Evolutionary conservation across 2,888 invertebrate genomes (phyloP), one percentile per base, ranked within the genome.

Genomic region (Drosophila quasianomalipes): DNA sequence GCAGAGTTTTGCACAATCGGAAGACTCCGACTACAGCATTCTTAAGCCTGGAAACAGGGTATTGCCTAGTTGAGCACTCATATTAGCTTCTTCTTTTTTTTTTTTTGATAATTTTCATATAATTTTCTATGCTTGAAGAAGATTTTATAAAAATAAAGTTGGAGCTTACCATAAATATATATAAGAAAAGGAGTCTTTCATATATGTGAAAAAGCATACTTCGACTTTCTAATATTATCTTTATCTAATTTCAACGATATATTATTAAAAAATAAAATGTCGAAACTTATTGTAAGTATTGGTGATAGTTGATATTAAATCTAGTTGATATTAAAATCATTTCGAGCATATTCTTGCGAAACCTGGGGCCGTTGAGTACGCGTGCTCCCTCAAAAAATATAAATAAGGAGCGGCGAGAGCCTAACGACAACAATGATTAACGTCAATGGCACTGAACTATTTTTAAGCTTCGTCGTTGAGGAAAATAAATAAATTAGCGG

Each of bases 401-500:
- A 41, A 26, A 41, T n/a, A n/a, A 39, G 30, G 28, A 55, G 26
- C 12, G n/a, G n/a, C 16, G 33, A 37, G 61, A 33, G 26, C 63
- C 53, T 37, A 54, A 39, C 22, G 52, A 62, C 35, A 37, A 59
- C 49, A 66, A 59, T 33, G 63, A 19, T 44, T 31, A 53, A 57
- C 35, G 47, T 57, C 69, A 63, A 44, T 37, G 30, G 35, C 12
- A 33, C 39, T 77, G 77, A 59, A 85, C 83, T 83, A 85, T 85
- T 83, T 85, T 83, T 81, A 85, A 83, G 63, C 44, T 33, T 53
- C 22, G 41, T 53, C 22, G 41, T 41, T 57, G 31, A 57, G 54
- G 68, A 79, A 83, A 83, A 85, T 85, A 81, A 79, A 83, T 81
- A 75, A 85, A 85, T 85, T 85, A 85, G 79, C 88, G 61, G 19